phyloP scores from a whole-genome alignment of 2,888 invertebrate species.

The Embidobia sp. region DNA sequence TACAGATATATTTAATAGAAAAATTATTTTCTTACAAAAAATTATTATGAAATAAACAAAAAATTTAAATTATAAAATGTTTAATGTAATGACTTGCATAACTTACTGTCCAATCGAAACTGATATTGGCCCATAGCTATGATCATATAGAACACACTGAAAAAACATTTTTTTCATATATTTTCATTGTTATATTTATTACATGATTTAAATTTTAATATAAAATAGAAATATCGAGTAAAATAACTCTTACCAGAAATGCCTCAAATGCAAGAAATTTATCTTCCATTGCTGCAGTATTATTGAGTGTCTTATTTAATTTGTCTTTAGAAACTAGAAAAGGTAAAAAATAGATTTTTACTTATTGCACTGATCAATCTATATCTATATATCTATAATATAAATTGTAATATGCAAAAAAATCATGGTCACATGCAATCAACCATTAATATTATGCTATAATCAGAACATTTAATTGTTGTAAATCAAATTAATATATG shows the following conservation, averaged over 20 bases:
- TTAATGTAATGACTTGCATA: too few species aligned
- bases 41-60: too few species aligned
- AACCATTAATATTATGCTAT: too few species aligned
- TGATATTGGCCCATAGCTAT: conserved; percentile 91
- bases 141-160: conserved; percentile 89
- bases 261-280: conserved; percentile 88
- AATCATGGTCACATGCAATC: too few species aligned
- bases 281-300: conserved; percentile 88
- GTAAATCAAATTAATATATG: not conserved
- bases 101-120: conserved; percentile 90
- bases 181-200: not conserved
- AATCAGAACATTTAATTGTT: not conserved
- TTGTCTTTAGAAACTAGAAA: conserved; percentile 80
- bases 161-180: conserved; percentile 7
- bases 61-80: too few species aligned
- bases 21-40: too few species aligned
- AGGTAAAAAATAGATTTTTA: too few species aligned
- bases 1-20: too few species aligned
- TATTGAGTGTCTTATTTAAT: conserved; percentile 85
- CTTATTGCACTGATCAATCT: too few species aligned
- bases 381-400: too few species aligned
- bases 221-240: too few species aligned
- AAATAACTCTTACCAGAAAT: conserved; percentile 81
- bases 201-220: not conserved
- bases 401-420: too few species aligned